Evolutionary conservation across 2,113 vertebrate species (phyloP).

Genomic region (Crocuta crocuta): DNA sequence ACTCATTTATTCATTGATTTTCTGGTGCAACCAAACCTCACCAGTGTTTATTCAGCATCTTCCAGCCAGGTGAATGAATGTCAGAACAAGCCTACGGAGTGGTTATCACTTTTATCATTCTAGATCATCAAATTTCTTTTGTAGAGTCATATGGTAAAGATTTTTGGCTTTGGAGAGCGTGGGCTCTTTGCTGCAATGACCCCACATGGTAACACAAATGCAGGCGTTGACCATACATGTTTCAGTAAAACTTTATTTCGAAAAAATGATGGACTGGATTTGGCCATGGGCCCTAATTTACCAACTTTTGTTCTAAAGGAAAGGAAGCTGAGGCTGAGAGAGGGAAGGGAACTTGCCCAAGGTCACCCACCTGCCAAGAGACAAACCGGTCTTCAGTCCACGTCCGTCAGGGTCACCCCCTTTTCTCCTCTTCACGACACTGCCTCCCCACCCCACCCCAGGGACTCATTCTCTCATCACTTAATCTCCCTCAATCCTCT

Average conservation of each 20-base stretch:
- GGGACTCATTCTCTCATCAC: slow-evolving; percentile 77
- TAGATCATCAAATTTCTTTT: neutral
- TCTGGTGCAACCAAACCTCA: neutral
- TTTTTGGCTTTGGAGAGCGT: neutral
- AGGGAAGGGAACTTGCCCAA: neutral
- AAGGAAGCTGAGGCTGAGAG: neutral
- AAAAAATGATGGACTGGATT: neutral
- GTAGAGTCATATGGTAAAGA: neutral
- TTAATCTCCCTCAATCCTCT: slow-evolving; percentile 82
- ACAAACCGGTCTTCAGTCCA: neutral
- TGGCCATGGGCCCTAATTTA: neutral
- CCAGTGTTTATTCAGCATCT: neutral
- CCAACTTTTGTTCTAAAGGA: neutral
- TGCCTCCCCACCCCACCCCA: neutral
- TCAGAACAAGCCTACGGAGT: neutral
- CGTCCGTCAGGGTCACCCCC: neutral
- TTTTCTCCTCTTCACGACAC: neutral
- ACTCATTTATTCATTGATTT: neutral
- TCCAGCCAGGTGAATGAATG: neutral
- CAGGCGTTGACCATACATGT: neutral
- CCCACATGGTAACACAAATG: neutral
- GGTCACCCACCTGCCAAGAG: neutral
- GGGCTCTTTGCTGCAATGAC: neutral
- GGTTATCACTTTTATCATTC: neutral
- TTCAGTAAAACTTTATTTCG: neutral